Evolutionary conservation across 2,888 invertebrate species (phyloP).

Genomic region (Harpalus rufipes): DNA sequence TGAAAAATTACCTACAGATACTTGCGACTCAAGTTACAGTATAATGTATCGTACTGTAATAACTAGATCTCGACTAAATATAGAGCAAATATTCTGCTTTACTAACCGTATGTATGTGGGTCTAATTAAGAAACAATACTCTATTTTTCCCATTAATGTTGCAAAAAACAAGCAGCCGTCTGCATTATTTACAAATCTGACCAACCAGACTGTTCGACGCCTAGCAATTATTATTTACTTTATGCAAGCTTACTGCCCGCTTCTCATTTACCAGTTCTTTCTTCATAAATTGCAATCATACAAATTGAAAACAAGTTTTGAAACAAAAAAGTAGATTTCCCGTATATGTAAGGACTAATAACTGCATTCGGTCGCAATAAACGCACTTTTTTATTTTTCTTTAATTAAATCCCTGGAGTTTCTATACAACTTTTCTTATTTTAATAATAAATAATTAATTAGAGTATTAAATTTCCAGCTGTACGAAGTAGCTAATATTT

Average conservation of each 20-base stretch:
- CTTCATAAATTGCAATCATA: constrained; percentile 24
- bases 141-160: background rate
- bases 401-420: background rate
- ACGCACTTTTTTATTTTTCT: background rate
- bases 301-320: constrained; percentile 41
- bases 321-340: constrained; percentile 6
- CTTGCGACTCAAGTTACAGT: no score
- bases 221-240: background rate
- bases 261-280: constrained; percentile 20
- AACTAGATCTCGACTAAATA: no score
- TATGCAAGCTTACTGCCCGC: background rate
- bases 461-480: background rate
- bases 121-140: background rate
- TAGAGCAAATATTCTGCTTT: no score
- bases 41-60: no score
- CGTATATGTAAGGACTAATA: constrained; percentile 14
- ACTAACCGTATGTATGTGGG: no score
- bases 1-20: no score
- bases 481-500: background rate
- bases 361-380: background rate
- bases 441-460: background rate
- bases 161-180: background rate
- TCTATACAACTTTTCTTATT: background rate
- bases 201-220: background rate
- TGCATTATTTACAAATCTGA: background rate